Percentiles rank a stretch among this genome's conserved stretches.
These are phyloP conservation scores for Pampusana beccarii DNA, from an alignment of 2,113 vertebrate genomes.

Conservation along the genomic window DNA sequence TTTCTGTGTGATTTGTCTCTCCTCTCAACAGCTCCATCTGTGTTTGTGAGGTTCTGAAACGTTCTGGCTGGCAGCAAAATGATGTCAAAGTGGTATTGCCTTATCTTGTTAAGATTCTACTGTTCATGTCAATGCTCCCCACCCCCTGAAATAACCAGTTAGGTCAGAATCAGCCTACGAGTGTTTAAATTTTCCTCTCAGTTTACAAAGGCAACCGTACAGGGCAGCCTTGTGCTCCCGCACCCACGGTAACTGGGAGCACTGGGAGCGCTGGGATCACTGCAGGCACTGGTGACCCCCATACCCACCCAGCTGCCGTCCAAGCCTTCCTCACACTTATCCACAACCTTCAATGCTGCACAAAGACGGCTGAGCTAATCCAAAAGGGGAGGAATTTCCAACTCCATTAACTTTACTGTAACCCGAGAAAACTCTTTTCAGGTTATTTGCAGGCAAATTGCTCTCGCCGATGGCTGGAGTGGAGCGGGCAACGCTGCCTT, in stretches of 20 bases:
- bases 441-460: constrained; percentile 9
- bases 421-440: constrained; percentile 28
- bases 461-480: not conserved
- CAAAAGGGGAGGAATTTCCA: not conserved
- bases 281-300: not conserved
- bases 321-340: not conserved
- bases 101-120: not conserved
- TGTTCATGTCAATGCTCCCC: not conserved
- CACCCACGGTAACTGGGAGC: not conserved
- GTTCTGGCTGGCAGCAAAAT: not conserved
- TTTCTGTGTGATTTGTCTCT: not conserved
- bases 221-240: not conserved
- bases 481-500: not conserved
- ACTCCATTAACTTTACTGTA: constrained; percentile 25
- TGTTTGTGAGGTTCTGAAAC: not conserved
- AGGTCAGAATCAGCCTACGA: not conserved
- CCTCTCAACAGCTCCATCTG: not conserved
- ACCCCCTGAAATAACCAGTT: not conserved
- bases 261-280: not conserved
- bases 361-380: not conserved
- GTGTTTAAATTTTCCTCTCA: not conserved
- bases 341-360: not conserved
- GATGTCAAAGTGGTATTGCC: not conserved
- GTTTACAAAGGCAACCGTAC: not conserved
- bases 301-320: not conserved